These are phyloP conservation scores for Poecile atricapillus DNA, from an alignment of 2,113 vertebrate genomes.

Conservation along the genomic window DNA sequence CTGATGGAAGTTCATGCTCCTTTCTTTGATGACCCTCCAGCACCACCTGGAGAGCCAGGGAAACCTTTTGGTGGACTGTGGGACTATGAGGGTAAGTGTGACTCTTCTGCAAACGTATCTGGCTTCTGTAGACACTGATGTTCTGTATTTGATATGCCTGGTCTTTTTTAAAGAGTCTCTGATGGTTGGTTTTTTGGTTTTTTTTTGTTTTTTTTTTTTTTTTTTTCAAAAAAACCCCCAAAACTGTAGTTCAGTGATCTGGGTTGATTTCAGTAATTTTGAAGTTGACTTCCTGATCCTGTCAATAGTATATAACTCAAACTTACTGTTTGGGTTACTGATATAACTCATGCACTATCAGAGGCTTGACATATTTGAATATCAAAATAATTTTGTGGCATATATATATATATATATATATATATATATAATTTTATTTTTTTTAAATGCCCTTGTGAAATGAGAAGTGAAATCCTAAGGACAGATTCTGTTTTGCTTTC, in stretches of 20 bases:
- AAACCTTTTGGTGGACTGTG: slow-evolving; percentile 84
- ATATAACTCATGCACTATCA: background rate
- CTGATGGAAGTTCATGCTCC: slow-evolving; percentile 80
- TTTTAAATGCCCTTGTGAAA: background rate
- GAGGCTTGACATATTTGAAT: background rate
- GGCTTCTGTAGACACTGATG: background rate
- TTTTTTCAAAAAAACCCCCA: too few relatives aligned
- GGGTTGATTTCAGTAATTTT: background rate
- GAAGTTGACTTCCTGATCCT: background rate
- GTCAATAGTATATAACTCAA: background rate
- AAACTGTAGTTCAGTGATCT: background rate
- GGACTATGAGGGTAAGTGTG: slow-evolving; percentile 86
- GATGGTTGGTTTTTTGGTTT: background rate
- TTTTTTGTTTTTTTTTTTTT: too few relatives aligned
- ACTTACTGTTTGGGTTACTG: background rate
- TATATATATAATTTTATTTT: too few relatives aligned
- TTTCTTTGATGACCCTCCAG: slow-evolving; percentile 86
- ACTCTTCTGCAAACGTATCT: background rate
- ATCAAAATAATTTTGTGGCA: background rate
- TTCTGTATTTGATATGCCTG: background rate
- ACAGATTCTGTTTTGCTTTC: background rate
- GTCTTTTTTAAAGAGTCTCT: background rate
- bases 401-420: background rate
- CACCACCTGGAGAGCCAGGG: slow-evolving; percentile 76
- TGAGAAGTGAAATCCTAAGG: background rate